Conservation (phyloP, 2,888 invertebrate genomes). For the Steromphala cineraria region DNA sequence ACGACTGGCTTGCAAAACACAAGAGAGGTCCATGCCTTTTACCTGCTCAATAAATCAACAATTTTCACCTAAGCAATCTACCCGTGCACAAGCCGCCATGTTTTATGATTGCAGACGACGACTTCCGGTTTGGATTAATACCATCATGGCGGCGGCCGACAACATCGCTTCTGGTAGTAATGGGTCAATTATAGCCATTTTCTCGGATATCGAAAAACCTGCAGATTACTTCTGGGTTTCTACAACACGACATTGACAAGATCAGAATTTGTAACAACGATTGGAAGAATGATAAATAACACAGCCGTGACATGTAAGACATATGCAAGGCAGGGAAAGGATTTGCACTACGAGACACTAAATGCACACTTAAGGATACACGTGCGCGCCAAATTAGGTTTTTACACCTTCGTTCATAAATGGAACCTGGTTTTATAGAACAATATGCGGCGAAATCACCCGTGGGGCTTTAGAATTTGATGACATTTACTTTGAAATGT, state of each 20-base stretch:
- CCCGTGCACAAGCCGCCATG: constrained; percentile 2
- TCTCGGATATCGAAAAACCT: constrained; percentile 17
- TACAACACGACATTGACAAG: constrained; percentile 4
- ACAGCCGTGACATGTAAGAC: neutral
- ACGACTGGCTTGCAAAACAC: neutral
- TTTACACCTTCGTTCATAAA: neutral
- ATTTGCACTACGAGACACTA: neutral
- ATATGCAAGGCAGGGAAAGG: neutral
- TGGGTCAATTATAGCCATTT: constrained; percentile 16
- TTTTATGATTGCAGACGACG: constrained; percentile 1
- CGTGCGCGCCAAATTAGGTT: neutral
- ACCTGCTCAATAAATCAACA: constrained; percentile 15
- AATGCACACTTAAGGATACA: neutral
- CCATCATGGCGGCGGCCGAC: constrained; percentile 4
- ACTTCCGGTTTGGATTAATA: constrained; percentile 18
- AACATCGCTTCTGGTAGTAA: neutral
- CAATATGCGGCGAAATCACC: neutral
- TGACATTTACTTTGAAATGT: too few relatives aligned
- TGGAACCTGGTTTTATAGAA: neutral
- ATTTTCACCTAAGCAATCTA: neutral
- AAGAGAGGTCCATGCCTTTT: neutral
- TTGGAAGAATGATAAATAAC: constrained; percentile 7
- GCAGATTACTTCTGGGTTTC: neutral
- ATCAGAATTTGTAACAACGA: constrained; percentile 16
- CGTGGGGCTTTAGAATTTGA: neutral